Percentiles rank a stretch among this genome's conserved stretches.
phyloP scores from a whole-genome alignment of 2,888 invertebrate genomes.

The Cataglyphis cursor region DNA sequence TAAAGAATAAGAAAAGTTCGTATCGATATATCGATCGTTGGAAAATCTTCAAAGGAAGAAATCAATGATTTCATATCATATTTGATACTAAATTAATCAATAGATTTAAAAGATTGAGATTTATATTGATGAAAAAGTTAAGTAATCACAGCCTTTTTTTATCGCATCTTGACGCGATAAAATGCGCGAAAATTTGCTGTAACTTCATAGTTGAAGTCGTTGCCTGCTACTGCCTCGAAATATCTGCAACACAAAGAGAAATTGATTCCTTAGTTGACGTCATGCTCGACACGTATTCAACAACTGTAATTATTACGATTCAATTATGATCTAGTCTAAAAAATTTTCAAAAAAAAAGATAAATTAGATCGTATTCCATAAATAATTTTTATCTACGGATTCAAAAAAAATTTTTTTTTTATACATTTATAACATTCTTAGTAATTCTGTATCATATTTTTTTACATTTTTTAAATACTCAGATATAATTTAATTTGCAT shows the following conservation, averaged over 20 bases:
- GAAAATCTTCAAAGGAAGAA: slow-evolving; percentile 14
- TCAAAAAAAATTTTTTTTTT: slow-evolving; percentile 17
- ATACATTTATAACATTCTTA: not conserved
- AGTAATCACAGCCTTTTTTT: slow-evolving; percentile 40
- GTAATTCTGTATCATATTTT: not conserved
- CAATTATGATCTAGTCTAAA: not conserved
- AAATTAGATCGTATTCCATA: not conserved
- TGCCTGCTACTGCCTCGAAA: slow-evolving; percentile 72
- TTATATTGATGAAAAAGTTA: slow-evolving; percentile 11
- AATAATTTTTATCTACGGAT: not conserved
- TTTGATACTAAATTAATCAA: slow-evolving; percentile 8
- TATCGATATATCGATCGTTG: not conserved
- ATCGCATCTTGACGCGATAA: slow-evolving; percentile 70
- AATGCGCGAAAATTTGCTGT: slow-evolving; percentile 64
- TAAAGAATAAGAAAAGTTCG: slow-evolving; percentile 24
- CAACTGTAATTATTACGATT: slow-evolving; percentile 8
- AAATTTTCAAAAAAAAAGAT: not conserved
- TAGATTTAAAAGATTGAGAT: not conserved
- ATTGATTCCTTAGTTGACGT: not conserved
- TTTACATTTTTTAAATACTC: not conserved
- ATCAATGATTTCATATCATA: slow-evolving; percentile 10
- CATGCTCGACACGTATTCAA: not conserved
- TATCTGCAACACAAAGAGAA: slow-evolving; percentile 78
- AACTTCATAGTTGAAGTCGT: slow-evolving; percentile 65
- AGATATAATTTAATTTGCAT: not conserved